A percentile compares a stretch with the other conserved stretches of the same genome.
Conservation (phyloP, 2,113 vertebrate species). For the Kryptolebias marmoratus region DNA sequence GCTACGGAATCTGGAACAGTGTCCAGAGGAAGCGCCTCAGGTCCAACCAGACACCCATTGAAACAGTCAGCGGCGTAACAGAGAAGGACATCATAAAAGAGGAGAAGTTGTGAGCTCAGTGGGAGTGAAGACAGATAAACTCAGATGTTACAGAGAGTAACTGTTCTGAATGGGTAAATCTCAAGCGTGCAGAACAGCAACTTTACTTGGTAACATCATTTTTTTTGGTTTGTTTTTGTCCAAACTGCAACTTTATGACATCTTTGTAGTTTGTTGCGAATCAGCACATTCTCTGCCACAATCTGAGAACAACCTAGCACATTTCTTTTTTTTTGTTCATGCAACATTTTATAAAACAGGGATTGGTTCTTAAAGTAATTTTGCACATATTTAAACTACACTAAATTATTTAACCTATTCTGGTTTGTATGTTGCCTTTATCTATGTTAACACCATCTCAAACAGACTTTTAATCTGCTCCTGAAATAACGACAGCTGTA, state of each 20-base stretch:
- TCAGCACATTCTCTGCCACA: background rate
- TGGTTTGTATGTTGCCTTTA: background rate
- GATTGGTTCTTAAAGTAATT: too few species aligned
- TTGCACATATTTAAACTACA: background rate
- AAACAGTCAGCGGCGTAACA: slow-evolving; percentile 52
- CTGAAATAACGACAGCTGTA: background rate
- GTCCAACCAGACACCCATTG: background rate
- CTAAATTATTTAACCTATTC: slow-evolving; percentile 4
- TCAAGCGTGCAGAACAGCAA: too few species aligned
- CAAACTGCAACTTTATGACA: slow-evolving; percentile 10
- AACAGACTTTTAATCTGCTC: background rate
- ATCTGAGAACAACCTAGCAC: slow-evolving; percentile 3
- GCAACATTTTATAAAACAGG: background rate
- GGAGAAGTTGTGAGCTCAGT: slow-evolving; percentile 55
- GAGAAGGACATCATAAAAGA: slow-evolving; percentile 48
- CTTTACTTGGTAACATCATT: too few species aligned
- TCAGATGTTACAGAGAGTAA: slow-evolving; percentile 55
- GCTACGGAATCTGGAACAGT: slow-evolving; percentile 83
- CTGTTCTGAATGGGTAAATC: slow-evolving; percentile 13
- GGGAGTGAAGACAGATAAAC: background rate
- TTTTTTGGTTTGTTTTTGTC: background rate
- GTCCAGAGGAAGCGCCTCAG: slow-evolving; percentile 60
- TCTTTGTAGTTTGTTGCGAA: slow-evolving; percentile 1
- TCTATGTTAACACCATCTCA: background rate
- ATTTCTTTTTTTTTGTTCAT: slow-evolving; percentile 1